Evolutionary conservation across 1,140 invertebrate genomes (phyloP), one percentile per base, ranked within the genome.

Genomic region (Homalodisca vitripennis): DNA sequence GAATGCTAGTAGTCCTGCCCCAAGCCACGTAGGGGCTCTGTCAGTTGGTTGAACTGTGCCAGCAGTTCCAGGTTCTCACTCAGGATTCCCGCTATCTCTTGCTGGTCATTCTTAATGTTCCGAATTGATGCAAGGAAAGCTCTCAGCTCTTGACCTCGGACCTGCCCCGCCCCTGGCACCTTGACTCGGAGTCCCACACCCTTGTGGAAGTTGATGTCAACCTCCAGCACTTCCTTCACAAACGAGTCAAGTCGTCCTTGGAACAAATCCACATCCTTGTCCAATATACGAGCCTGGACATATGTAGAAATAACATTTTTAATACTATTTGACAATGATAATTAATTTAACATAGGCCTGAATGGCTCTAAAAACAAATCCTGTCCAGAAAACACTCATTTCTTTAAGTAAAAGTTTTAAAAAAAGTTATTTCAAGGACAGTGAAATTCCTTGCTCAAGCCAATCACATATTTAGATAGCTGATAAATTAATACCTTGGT

Each of bases 211-310:
- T 46, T 69, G 14, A 46, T 17, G 64, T 78, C 74, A 47, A 30
- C 70, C 12, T 76, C 73, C 20, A 71, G 63, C 1, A 75, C 68
- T 29, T 47, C 64, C 12, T 53, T 75, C 73, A 63, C 76, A 70
- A 75, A 82, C 71, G 24, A 69, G 65, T 73, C 77, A 66, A 73
- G 77, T 62, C 69, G 76, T 74, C 69, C 77, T 70, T 87, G 82
- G 73, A 85, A 87, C 67, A 78, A 82, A 17, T 82, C 80, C 64
- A 89, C 82, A 77, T 92, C 91, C 75, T 90, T 89, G 73, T 89
- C 86, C 13, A 92, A 82, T 74, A 92, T 92, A 78, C 88, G 85
- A 20, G 86, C 86, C n/a, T n/a, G n/a, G n/a, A n/a, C n/a, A n/a
- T n/a, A n/a, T n/a, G n/a, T n/a, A n/a, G n/a, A n/a, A n/a, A n/a